Evolutionary conservation across 2,797 vertebrate genomes (phyloP), one percentile per base, ranked within the genome.

Genomic region (Gadopsis marmoratus): DNA sequence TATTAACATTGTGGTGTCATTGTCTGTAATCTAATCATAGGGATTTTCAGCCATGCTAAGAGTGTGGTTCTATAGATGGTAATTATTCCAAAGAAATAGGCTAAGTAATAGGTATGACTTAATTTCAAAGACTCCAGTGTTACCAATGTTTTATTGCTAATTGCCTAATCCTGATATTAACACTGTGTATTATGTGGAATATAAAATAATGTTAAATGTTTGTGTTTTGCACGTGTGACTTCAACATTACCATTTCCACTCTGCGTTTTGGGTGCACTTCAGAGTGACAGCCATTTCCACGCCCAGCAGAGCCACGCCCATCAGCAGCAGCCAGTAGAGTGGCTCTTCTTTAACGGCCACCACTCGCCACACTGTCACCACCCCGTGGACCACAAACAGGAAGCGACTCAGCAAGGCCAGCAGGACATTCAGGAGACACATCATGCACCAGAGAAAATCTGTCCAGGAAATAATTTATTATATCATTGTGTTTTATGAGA

Each of bases 201-300:
- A 43, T 9, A 21, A 41, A 29, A 14, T 37, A 4, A 14, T 35
- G 39, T 58, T 3, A 35, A 54, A 56, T 39, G 12, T 67, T 14
- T 23, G 21, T 74, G 55, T 23, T 71, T 45, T 63, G 45, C 2
- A 9, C 26, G 13, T 50, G 47, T 53, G 37, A 39, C 7, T 8
- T 39, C 7, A 29, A 8, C 2, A 21, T 92, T 93, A 96, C 95
- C 96, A 96, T 95, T 95, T 96, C 96, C 96, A 96, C 86, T 96
- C 95, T 2, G 93, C 95, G 0, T 95, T 93, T 23, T 54, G 88
- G 54, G 94, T 95, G 80, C 85, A 92, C 88, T 90, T 93, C 33
- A 96, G 85, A 13, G 95, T 96, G 82, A 95, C 60, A 0, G 89
- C 88, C 94, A 95, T 94, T 86, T 96, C 95, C 67, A 95, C 86